Base-by-base conservation (phyloP, 1,140 invertebrate genomes). In the Brachionus rubens region DNA sequence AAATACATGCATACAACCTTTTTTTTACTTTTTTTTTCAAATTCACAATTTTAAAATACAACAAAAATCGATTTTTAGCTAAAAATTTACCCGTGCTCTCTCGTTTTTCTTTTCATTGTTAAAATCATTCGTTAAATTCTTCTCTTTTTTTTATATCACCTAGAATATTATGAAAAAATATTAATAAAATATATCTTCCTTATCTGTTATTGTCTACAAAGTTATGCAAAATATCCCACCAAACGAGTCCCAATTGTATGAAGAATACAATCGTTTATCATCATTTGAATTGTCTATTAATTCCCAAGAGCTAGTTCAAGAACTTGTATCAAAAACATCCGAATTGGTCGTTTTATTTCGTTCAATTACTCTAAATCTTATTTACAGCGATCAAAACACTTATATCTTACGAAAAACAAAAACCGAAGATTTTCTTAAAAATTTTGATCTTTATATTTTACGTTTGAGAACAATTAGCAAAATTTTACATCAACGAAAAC, bases 271-370 rank as follows among this genome's bases (percentile, higher is more conserved):
- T 40, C 46, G 21, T 16, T 36, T 54, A 72, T 72, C 68, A 3
- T 72, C 68, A 48, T 72, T 72, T 50, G 68, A 72, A 50, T 50
- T 72, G 43, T 72, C 24, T 41, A 40, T 50, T 72, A 19, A 7
- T 26, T 48, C 68, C 26, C 68, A 72, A 72, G 68, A 72, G 14
- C 28, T 72, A 1, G 33, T 72, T 0, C 68, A 72, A 50, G 68
- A 72, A 16, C 24, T 72, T 12, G 41, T 72, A 5, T 28, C 28
- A 1, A 72, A 54, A 30, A 30, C 68, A 36, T 48, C 46, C 14
- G 68, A 72, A 16, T 36, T 54, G 16, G 68, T 50, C 5, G 41
- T 3, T 24, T 26, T 21, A 5, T 40, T 72, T 12, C 28, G 68
- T 24, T 24, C 68, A 40, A 19, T 72, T 12, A 40, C 47, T 4